Conservation (phyloP, 2,888 invertebrate genomes). For the Carpatolechia fugitivella region DNA sequence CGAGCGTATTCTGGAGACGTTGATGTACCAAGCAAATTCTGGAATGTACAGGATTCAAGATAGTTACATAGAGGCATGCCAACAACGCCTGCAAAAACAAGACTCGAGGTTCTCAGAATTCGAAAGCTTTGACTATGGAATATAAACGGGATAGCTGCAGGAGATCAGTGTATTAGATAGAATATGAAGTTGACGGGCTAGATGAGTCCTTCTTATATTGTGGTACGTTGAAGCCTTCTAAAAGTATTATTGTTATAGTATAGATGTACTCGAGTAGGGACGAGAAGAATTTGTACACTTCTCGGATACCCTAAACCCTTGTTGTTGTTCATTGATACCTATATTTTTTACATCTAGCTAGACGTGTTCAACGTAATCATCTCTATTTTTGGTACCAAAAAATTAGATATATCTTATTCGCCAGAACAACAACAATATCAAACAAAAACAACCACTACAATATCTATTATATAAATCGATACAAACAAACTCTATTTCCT, state of each 20-base stretch:
- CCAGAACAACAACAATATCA: background rate
- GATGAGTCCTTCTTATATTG: slow-evolving; percentile 59
- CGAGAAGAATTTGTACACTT: slow-evolving; percentile 76
- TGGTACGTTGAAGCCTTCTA: slow-evolving; percentile 75
- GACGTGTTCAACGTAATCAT: slow-evolving; percentile 74
- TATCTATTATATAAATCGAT: background rate
- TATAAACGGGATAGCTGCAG: slow-evolving; percentile 77
- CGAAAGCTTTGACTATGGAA: slow-evolving; percentile 88
- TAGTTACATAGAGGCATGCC: slow-evolving; percentile 91
- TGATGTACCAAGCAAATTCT: slow-evolving; percentile 95
- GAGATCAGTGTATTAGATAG: slow-evolving; percentile 77
- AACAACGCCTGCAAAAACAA: slow-evolving; percentile 91
- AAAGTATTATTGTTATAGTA: slow-evolving; percentile 78
- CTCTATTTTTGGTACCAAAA: slow-evolving; percentile 75
- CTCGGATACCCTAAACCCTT: slow-evolving; percentile 71
- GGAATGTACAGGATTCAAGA: slow-evolving; percentile 96
- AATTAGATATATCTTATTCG: slow-evolving; percentile 9
- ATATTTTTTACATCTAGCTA: slow-evolving; percentile 78
- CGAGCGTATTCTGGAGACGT: slow-evolving; percentile 93
- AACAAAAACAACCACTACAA: no score
- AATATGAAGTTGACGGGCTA: slow-evolving; percentile 59
- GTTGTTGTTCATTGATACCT: slow-evolving; percentile 78
- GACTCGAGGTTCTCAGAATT: slow-evolving; percentile 92
- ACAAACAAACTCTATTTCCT: slow-evolving; percentile 1
- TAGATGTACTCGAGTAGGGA: slow-evolving; percentile 73